Evolutionary conservation across 2,888 invertebrate genomes (phyloP).

Genomic region (Pachliopta kotzebuea): DNA sequence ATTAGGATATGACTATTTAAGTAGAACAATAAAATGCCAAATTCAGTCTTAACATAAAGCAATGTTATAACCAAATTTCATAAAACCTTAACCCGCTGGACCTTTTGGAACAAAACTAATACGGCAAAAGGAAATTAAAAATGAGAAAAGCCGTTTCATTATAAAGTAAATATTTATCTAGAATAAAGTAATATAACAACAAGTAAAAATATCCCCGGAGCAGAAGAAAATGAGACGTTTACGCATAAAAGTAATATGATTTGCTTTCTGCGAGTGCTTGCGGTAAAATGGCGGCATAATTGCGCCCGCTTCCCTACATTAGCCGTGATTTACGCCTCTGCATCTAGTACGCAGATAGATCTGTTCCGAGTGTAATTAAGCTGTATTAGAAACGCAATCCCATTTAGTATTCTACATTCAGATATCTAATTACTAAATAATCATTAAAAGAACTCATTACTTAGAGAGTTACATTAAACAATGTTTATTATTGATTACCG

Average conservation of each 20-base stretch:
- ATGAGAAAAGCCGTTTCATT: too few species aligned
- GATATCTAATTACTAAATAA: neutral
- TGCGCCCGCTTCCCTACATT: constrained; percentile 25
- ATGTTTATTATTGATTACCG: too few species aligned
- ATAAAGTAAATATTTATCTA: neutral
- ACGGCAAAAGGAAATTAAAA: neutral
- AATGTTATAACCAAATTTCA: too few species aligned
- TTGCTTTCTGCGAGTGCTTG: constrained; percentile 18
- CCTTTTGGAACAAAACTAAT: neutral
- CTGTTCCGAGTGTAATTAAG: constrained; percentile 28
- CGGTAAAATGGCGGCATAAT: constrained; percentile 23
- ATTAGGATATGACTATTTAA: too few species aligned
- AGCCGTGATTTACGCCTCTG: constrained; percentile 29
- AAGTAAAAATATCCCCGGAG: neutral
- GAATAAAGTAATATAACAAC: neutral
- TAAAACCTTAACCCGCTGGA: too few species aligned
- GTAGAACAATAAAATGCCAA: too few species aligned
- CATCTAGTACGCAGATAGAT: constrained; percentile 28
- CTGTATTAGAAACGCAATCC: constrained; percentile 29
- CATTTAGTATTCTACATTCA: constrained; percentile 18
- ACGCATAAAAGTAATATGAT: constrained; percentile 23
- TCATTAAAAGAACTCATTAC: neutral
- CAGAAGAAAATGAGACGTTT: constrained; percentile 3
- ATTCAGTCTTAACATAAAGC: too few species aligned
- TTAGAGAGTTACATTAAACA: too few species aligned